phyloP scores from a whole-genome alignment of 2,797 vertebrate species.

The Crocodylus rhombifer region DNA sequence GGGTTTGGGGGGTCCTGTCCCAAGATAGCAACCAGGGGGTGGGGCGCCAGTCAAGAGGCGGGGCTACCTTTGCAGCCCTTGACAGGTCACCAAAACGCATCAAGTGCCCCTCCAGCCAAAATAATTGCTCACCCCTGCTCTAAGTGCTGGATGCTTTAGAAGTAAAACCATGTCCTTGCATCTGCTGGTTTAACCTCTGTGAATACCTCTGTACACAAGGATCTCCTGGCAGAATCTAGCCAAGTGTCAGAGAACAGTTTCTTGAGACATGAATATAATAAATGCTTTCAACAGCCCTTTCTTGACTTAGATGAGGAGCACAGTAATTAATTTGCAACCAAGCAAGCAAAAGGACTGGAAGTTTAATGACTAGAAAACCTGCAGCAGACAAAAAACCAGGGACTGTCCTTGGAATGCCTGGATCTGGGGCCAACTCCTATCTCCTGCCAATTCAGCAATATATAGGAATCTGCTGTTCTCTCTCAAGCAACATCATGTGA shows the following conservation, averaged over 20 bases:
- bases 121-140: too few species aligned
- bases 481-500: not conserved
- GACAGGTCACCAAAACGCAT: too few species aligned
- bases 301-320: not conserved
- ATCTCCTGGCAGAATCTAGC: not conserved
- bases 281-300: not conserved
- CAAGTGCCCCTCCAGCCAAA: too few species aligned
- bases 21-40: too few species aligned
- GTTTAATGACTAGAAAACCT: not conserved
- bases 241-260: slow-evolving; percentile 17
- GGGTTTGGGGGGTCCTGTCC: too few species aligned
- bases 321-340: slow-evolving; percentile 10
- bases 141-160: not conserved
- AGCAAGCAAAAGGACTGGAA: not conserved
- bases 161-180: not conserved
- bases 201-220: not conserved
- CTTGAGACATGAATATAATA: not conserved
- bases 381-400: not conserved
- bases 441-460: not conserved
- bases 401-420: not conserved
- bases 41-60: too few species aligned
- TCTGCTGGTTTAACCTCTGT: not conserved
- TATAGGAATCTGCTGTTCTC: not conserved
- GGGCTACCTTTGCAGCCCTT: too few species aligned
- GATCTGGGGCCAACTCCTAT: not conserved